A percentile compares a stretch with the other conserved stretches of the same genome.
Conservation (phyloP, 2,888 invertebrate species). For the Hylaea fasciaria region DNA sequence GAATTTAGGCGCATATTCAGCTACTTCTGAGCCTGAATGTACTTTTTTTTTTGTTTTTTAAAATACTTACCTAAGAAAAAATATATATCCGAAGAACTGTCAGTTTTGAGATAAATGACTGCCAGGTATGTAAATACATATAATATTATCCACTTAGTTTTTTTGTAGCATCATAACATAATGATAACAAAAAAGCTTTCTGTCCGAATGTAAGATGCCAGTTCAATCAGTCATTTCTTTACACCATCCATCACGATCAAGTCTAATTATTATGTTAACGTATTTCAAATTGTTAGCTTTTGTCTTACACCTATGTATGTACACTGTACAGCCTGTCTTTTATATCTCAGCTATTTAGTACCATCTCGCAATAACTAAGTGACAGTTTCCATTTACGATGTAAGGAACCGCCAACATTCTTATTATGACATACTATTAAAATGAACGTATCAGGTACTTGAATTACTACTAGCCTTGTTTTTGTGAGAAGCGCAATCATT, state of each 20-base stretch:
- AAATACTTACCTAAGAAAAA: no score
- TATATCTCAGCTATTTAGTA: not conserved
- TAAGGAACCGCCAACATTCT: not conserved
- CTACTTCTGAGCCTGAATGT: no score
- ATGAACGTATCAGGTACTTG: not conserved
- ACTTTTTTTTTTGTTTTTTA: no score
- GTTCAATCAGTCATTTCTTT: slow-evolving; percentile 27
- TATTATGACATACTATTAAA: not conserved
- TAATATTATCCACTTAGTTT: not conserved
- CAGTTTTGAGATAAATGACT: no score
- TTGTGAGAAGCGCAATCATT: slow-evolving; percentile 24
- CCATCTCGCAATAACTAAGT: slow-evolving; percentile 1
- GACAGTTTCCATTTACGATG: not conserved
- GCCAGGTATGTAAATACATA: no score
- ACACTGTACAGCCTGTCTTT: not conserved
- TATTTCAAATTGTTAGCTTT: slow-evolving; percentile 56
- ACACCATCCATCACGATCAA: slow-evolving; percentile 63
- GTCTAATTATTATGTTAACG: slow-evolving; percentile 61
- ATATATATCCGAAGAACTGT: no score
- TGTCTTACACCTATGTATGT: slow-evolving; percentile 40
- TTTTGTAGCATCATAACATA: not conserved
- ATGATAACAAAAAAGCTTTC: slow-evolving; percentile 25
- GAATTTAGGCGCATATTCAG: no score
- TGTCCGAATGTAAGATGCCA: slow-evolving; percentile 9
- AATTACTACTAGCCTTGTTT: slow-evolving; percentile 28